phyloP scores from a whole-genome alignment of 2,113 vertebrate species.

The Lonchura striata region DNA sequence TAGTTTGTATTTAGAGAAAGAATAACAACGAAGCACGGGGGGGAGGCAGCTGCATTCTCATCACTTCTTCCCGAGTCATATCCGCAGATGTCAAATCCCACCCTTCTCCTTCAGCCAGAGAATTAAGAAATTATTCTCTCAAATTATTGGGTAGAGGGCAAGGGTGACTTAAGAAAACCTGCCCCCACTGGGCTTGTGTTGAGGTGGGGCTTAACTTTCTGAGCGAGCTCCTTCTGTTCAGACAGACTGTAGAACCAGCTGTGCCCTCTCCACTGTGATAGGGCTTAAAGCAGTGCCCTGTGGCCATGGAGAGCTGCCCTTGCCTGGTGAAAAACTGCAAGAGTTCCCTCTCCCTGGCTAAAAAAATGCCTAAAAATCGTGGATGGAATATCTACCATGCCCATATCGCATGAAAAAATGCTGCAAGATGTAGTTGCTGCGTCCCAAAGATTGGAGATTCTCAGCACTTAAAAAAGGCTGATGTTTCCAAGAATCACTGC shows the following conservation, averaged over 20 bases:
- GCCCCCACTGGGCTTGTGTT: neutral
- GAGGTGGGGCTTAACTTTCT: neutral
- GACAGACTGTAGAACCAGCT: neutral
- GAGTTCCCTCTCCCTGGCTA: neutral
- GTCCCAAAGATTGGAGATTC: neutral
- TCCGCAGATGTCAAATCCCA: neutral
- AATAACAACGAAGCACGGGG: neutral
- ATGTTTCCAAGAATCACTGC: neutral
- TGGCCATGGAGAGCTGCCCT: neutral
- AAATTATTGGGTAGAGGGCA: neutral
- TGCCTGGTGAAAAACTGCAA: neutral
- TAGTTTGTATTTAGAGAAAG: conserved; percentile 61
- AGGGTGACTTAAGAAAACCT: neutral
- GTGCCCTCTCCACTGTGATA: accelerated
- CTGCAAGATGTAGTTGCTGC: neutral
- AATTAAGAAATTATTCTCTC: neutral
- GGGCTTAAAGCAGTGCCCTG: neutral
- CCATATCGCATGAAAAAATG: neutral
- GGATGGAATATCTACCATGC: neutral
- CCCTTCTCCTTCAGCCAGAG: neutral
- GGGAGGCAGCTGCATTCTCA: conserved; percentile 49
- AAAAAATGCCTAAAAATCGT: neutral
- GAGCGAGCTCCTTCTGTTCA: neutral
- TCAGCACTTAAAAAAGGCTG: neutral
- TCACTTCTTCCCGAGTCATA: conserved; percentile 35